These are phyloP conservation scores for Dicycla oo DNA, from an alignment of 2,888 invertebrate species.

Conservation along the genomic window DNA sequence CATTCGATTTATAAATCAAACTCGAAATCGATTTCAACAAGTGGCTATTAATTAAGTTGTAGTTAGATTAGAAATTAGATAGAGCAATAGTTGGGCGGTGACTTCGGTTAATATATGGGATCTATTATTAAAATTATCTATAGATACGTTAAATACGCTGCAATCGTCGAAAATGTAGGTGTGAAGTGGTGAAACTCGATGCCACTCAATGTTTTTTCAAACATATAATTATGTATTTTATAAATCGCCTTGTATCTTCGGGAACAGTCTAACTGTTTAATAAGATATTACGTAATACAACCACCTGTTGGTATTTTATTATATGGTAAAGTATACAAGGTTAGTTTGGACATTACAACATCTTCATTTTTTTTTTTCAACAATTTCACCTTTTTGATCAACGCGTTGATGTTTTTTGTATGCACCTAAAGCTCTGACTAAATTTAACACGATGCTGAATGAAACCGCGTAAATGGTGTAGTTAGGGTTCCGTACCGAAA, in stretches of 20 bases:
- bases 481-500: no score
- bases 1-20: conserved; percentile 89
- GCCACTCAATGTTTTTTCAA: conserved; percentile 68
- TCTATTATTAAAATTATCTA: conserved; percentile 69
- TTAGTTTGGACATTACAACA: conserved; percentile 22
- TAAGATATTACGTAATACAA: conserved; percentile 63
- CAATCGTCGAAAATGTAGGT: conserved; percentile 71
- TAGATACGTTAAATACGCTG: conserved; percentile 52
- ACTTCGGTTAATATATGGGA: conserved; percentile 81
- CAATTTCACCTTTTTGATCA: rapidly evolving
- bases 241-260: conserved; percentile 60
- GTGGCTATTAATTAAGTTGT: conserved; percentile 90
- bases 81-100: conserved; percentile 84
- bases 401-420: conserved; percentile 67
- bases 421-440: background rate
- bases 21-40: conserved; percentile 90
- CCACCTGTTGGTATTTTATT: conserved; percentile 67
- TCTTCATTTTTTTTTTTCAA: background rate
- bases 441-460: background rate
- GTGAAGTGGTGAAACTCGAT: conserved; percentile 76
- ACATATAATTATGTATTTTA: conserved; percentile 66
- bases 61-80: conserved; percentile 90
- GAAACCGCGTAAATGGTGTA: background rate
- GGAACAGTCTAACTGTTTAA: conserved; percentile 65
- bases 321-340: conserved; percentile 46